Base-by-base conservation (phyloP, 1,140 invertebrate species). In the Liolophura sinensis region DNA sequence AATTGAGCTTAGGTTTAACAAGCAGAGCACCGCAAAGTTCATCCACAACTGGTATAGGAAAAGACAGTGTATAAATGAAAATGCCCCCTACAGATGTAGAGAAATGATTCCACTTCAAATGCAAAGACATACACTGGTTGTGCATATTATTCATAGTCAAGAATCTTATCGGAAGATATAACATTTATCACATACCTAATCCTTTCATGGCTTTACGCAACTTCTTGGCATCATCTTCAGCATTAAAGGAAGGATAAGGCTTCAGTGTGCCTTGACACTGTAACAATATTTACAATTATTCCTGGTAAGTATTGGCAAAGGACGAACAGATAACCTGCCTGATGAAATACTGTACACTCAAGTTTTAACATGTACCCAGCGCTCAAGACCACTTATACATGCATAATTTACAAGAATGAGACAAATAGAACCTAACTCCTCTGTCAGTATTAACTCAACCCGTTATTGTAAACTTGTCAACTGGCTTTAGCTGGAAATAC, bases 141-240 rank as follows among this genome's bases (percentile, higher is more conserved):
- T 20, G 6, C 9, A 49, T 5, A 5, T 55, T 22, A 11, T 27
- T 24, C 20, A 49, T 46, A 59, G 18, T 52, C 9, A 59, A n/a
- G 18, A 59, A 64, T 50, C 0, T 54, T 46, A 25, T 31, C 25
- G 47, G 18, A 20, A 1, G 15, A 54, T 24, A 31, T 16, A 46
- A 40, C 40, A 16, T 18, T 9, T 56, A 60, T n/a, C 14, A 68
- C 65, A 67, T 73, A 84, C 81, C 81, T 67, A 80, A 70, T 60
- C 81, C 81, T 62, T 84, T 84, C 80, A 84, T 84, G 7, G 81
- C 82, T 63, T 82, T 84, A 18, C 80, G 74, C 12, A 84, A 69
- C 25, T 77, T 73, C 46, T 79, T 67, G n/a, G 75, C 71, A 73
- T 83, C 82, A 49, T 70, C 69, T 65, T 84, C 83, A 25, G 76